phyloP scores from a whole-genome alignment of 2,888 invertebrate species.

The Hirtodrosophila alboralis region DNA sequence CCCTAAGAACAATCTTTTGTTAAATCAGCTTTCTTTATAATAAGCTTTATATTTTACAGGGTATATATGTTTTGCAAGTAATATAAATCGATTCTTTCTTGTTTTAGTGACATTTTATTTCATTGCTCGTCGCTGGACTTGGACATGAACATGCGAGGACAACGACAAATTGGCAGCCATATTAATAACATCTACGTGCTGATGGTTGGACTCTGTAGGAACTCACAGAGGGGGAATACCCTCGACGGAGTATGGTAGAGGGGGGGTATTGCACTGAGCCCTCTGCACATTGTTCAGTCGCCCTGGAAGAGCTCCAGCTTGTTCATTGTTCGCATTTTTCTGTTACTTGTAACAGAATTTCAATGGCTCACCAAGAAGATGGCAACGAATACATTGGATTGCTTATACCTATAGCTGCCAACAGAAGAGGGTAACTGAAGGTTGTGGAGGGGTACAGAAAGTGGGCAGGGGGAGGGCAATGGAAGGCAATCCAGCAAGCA shows the following conservation, averaged over 20 bases:
- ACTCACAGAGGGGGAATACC: not conserved
- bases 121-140: conserved; percentile 33
- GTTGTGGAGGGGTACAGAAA: not conserved
- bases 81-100: too few relatives aligned
- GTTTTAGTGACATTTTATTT: conserved; percentile 73
- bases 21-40: too few relatives aligned
- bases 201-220: conserved; percentile 21
- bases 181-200: conserved; percentile 73
- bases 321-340: conserved; percentile 70
- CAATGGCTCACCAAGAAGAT: conserved; percentile 67
- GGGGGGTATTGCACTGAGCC: conserved; percentile 32
- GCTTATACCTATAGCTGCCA: not conserved
- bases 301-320: conserved; percentile 38
- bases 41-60: too few relatives aligned
- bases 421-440: not conserved
- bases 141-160: conserved; percentile 44
- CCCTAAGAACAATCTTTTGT: too few relatives aligned
- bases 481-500: too few relatives aligned
- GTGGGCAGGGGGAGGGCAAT: not conserved
- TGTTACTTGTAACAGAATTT: conserved; percentile 76
- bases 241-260: conserved; percentile 1
- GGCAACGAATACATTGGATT: too few relatives aligned
- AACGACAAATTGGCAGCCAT: conserved; percentile 78
- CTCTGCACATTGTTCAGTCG: conserved; percentile 58
- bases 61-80: too few relatives aligned